Evolutionary conservation across 2,113 vertebrate species (phyloP).

Genomic region (Isichthys henryi): DNA sequence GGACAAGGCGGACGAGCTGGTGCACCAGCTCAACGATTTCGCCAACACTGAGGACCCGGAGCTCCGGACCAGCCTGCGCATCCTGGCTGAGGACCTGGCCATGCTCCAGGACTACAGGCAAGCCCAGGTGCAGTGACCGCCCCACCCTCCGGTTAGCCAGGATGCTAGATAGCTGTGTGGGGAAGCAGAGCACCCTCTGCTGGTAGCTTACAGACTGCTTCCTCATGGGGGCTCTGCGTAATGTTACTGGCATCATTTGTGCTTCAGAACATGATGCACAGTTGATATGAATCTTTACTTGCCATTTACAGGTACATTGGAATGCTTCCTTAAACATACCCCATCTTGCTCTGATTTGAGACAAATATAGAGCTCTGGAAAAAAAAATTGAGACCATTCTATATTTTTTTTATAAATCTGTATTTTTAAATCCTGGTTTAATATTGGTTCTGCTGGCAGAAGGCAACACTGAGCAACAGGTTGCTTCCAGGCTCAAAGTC

Average conservation of each 20-base stretch:
- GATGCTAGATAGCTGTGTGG: background rate
- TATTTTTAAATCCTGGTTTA: background rate
- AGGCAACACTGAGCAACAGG: background rate
- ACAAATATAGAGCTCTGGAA: background rate
- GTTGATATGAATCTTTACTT: background rate
- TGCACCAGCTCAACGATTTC: conserved; percentile 51
- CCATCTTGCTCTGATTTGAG: background rate
- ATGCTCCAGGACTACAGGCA: conserved; percentile 74
- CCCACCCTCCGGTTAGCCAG: background rate
- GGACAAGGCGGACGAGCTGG: conserved; percentile 58
- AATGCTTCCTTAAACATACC: background rate
- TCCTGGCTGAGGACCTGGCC: conserved; percentile 63
- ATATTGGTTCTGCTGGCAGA: background rate
- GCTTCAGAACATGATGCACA: background rate
- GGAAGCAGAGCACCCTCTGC: background rate
- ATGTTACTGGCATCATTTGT: background rate
- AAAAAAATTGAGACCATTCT: background rate
- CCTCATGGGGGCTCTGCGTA: background rate
- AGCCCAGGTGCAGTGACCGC: conserved; percentile 54
- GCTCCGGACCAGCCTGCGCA: conserved; percentile 47
- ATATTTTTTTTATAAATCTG: background rate
- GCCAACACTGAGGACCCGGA: conserved; percentile 49
- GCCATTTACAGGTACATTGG: background rate
- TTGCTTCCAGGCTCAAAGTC: background rate
- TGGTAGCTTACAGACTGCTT: background rate